phyloP scores from a whole-genome alignment of 2,888 invertebrate genomes.

The Dioctria linearis region DNA sequence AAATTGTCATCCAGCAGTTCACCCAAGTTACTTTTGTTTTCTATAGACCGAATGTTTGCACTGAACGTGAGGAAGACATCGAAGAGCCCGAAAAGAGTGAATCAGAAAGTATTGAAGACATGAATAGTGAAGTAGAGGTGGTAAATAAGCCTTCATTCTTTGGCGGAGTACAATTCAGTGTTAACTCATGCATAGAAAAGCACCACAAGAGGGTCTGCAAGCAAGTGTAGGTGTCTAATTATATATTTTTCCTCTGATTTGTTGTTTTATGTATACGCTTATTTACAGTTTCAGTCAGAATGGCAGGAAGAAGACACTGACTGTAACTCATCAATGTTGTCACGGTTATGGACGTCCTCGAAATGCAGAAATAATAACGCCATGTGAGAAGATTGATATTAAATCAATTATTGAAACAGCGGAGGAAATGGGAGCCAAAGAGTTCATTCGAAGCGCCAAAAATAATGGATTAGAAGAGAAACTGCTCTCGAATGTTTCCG shows the following conservation, averaged over 20 bases:
- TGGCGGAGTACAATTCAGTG: constrained; percentile 68
- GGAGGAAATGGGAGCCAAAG: constrained; percentile 74
- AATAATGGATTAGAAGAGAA: constrained; percentile 72
- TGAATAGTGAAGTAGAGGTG: constrained; percentile 46
- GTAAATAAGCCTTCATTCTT: constrained; percentile 61
- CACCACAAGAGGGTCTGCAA: constrained; percentile 70
- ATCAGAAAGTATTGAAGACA: constrained; percentile 61
- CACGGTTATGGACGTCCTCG: constrained; percentile 75
- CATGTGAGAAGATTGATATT: constrained; percentile 74
- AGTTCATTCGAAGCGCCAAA: constrained; percentile 74
- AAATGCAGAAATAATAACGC: constrained; percentile 68
- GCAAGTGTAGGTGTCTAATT: constrained; percentile 67
- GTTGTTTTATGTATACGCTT: background rate
- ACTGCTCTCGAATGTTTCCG: constrained; percentile 74
- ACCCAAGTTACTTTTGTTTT: constrained; percentile 45
- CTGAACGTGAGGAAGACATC: constrained; percentile 73
- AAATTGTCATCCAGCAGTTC: constrained; percentile 2
- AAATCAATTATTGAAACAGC: constrained; percentile 74
- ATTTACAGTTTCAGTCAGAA: constrained; percentile 73
- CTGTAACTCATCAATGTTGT: constrained; percentile 79
- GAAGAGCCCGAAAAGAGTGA: constrained; percentile 60
- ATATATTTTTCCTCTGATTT: background rate
- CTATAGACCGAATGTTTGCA: constrained; percentile 76
- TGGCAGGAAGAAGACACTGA: constrained; percentile 76
- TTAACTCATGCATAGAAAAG: constrained; percentile 70